Base-by-base conservation (phyloP, 2,797 vertebrate genomes). In the Gymnodraco acuticeps region DNA sequence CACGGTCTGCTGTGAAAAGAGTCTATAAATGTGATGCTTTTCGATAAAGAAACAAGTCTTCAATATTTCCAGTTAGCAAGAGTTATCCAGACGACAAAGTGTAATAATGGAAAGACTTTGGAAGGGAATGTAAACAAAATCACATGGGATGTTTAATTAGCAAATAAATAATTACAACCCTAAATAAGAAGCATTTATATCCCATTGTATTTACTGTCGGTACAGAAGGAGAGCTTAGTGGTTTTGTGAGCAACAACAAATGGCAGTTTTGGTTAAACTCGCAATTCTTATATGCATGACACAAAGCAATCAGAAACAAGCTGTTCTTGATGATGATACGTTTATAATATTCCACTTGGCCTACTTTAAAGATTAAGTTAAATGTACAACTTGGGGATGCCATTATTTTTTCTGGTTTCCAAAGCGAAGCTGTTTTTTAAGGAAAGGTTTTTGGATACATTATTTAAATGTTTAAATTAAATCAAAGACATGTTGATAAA, bases 401-500 rank as follows among this genome's bases (percentile, higher is more conserved):
- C 56, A 19, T 59, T 6, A 48, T 23, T 55, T 53, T n/a, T 59
- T 43, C 31, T 15, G 4, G 20, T 4, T 19, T 64, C 27, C 33
- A 38, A 52, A 20, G 10, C 47, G 14, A 10, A 27, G 43, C 53
- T 51, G 38, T 43, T 78, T n/a, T 15, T 46, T 52, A n/a, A 11
- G 46, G 19, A 53, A 2, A 72, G 54, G 27, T 58, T 41, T 51
- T 41, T 64, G 53, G 3, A 51, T 72, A 64, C 20, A 20, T 48
- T 14, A 3, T 20, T 13, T 31, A 31, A 45, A 46, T 15, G 5
- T 33, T 59, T 47, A 23, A 58, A 54, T 38, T 66, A 3, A 73
- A 63, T 68, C 56, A 73, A 58, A 58, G 16, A 13, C 4, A 19
- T 61, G 60, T 33, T 13, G 53, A 3, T 17, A 9, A 48, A 73